Evolutionary conservation across 2,113 vertebrate species (phyloP), one percentile per base, ranked within the genome.

Genomic region (Cranoglanis bouderius): DNA sequence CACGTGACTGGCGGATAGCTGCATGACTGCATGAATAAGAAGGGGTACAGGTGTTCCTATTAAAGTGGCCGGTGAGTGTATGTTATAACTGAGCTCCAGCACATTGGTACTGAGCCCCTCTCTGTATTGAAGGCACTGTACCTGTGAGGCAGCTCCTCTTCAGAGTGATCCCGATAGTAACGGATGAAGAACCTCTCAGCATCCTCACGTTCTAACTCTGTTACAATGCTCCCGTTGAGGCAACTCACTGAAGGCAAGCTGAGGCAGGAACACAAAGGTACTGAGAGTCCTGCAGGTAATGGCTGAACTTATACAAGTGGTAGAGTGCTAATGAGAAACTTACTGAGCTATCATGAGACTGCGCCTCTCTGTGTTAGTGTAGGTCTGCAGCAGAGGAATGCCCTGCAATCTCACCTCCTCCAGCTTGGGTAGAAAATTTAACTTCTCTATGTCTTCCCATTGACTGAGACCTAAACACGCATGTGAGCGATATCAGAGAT

Each of bases 171-270:
- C 89, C 97, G 93, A 89, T 98, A 94, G 51, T 98, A 98, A 38
- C 98, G 98, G 86, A 99, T 98, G 92, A 99, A 99, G 94, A 99
- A 99, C 12, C 98, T 95, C 94, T 99, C 98, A 0, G 98, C 97
- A 74, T 99, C 98, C 91, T 99, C 98, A 67, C 98, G 96, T 90
- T 99, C 98, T 21, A 96, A 96, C 0, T 97, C 97, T 0, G 94
- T 96, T 88, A 99, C 96, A 53, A 96, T 96, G 77, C 98, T 99
- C 84, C 98, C 98, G 0, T 99, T 99, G 63, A 99, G 97, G 89
- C 96, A 94, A 55, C 95, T 92, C 88, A 99, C 96, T 0, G 96
- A 96, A 2, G 98, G 98, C 92, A 99, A 96, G 90, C 98, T 99
- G 92, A 13, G 91, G 87, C 85, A 8, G 86, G 6, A 57, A 65